Evolutionary conservation across 2,113 vertebrate genomes (phyloP).

Genomic region (Rostratula benghalensis): DNA sequence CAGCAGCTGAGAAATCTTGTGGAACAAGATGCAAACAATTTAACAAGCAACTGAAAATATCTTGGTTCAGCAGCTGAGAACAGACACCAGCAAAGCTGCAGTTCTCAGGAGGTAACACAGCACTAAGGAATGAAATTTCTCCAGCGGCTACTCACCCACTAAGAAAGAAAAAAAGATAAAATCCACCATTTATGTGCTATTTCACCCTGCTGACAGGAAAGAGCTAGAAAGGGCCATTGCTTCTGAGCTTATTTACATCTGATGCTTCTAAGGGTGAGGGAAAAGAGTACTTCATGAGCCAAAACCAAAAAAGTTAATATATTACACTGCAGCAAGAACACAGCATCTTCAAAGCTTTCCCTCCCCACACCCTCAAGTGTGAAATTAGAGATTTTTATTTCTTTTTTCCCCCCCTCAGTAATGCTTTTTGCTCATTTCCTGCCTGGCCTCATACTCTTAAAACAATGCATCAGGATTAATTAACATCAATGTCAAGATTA

Average conservation of each 20-base stretch:
- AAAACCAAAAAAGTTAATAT: background rate
- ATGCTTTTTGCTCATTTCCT: conserved; percentile 43
- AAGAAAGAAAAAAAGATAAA: background rate
- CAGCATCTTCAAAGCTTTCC: conserved; percentile 4
- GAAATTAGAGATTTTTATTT: conserved; percentile 7
- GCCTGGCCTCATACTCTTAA: background rate
- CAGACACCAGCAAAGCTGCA: background rate
- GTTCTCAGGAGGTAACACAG: background rate
- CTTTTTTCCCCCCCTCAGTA: background rate
- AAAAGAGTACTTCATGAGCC: background rate
- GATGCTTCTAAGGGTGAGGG: background rate
- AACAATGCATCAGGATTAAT: conserved; percentile 18
- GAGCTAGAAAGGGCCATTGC: background rate
- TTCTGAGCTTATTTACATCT: conserved; percentile 16
- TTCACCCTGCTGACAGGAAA: conserved; percentile 9
- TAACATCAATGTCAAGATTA: background rate
- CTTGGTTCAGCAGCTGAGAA: background rate
- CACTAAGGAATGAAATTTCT: background rate
- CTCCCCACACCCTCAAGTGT: background rate
- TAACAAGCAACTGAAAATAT: background rate
- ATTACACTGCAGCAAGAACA: background rate
- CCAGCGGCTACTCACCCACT: background rate
- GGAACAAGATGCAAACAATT: background rate
- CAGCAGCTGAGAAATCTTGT: background rate
- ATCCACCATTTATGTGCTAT: background rate